Conservation (phyloP, 2,888 invertebrate species). For the Phyllotreta striolata region DNA sequence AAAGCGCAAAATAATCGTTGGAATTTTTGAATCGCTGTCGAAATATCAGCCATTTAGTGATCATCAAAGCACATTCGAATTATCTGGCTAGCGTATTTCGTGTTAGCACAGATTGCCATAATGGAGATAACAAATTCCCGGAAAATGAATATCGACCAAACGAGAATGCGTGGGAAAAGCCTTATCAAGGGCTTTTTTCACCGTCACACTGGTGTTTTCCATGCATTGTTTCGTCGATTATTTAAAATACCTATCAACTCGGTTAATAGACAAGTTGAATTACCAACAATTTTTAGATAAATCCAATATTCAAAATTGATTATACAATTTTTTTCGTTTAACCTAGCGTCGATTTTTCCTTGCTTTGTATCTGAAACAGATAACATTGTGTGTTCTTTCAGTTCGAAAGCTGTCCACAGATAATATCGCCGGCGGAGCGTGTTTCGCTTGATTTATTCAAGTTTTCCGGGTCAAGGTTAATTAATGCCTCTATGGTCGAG, state of each 20-base stretch:
- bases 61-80: not conserved
- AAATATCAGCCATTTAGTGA: not conserved
- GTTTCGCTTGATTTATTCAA: slow-evolving; percentile 28
- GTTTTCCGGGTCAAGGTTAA: slow-evolving; percentile 32
- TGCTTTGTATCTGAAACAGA: slow-evolving; percentile 19
- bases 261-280: too few relatives aligned
- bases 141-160: slow-evolving; percentile 21
- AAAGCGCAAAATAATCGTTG: too few relatives aligned
- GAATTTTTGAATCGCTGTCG: not conserved
- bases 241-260: too few relatives aligned
- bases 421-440: slow-evolving; percentile 24
- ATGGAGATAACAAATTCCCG: slow-evolving; percentile 15
- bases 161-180: slow-evolving; percentile 14
- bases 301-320: too few relatives aligned
- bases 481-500: slow-evolving; percentile 19
- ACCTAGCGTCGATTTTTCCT: not conserved
- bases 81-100: slow-evolving; percentile 1
- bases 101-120: slow-evolving; percentile 10
- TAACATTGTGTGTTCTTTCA: slow-evolving; percentile 5
- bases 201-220: too few relatives aligned
- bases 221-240: too few relatives aligned
- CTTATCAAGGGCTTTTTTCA: slow-evolving; percentile 8
- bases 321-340: too few relatives aligned
- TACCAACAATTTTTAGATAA: too few relatives aligned
- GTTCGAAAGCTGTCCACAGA: slow-evolving; percentile 20